phyloP scores from a whole-genome alignment of 2,797 vertebrate genomes.

The Chromobotia macracanthus region DNA sequence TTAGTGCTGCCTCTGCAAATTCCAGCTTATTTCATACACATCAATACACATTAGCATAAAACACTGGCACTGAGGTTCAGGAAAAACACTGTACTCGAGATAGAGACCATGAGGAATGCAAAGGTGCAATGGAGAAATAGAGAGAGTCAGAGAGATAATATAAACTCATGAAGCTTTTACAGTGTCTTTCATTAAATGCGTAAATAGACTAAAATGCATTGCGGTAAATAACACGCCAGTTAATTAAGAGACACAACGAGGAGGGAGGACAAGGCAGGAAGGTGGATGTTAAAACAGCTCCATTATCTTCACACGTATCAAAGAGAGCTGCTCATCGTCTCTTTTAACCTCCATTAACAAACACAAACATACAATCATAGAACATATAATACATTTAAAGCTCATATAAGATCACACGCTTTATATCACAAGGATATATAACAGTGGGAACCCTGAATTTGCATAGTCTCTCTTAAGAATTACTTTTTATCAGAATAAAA shows the following conservation, averaged over 20 bases:
- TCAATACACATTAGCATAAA: slow-evolving; percentile 75
- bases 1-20: slow-evolving; percentile 61
- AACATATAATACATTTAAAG: not conserved
- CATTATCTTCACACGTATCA: slow-evolving; percentile 24
- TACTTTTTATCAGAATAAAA: too few relatives aligned
- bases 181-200: slow-evolving; percentile 72
- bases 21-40: slow-evolving; percentile 69
- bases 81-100: slow-evolving; percentile 33
- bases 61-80: slow-evolving; percentile 55
- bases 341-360: slow-evolving; percentile 15
- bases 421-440: not conserved
- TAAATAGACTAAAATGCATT: slow-evolving; percentile 73
- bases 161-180: slow-evolving; percentile 74
- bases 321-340: slow-evolving; percentile 32
- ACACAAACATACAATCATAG: not conserved
- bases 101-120: slow-evolving; percentile 33
- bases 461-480: too few relatives aligned
- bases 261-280: slow-evolving; percentile 9
- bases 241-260: slow-evolving; percentile 58
- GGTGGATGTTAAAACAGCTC: slow-evolving; percentile 7
- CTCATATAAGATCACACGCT: not conserved
- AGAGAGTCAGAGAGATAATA: slow-evolving; percentile 62
- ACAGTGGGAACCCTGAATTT: not conserved
- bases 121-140: slow-evolving; percentile 14
- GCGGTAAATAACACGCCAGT: slow-evolving; percentile 73